Evolutionary conservation across 1,140 invertebrate species (phyloP), one percentile per base, ranked within the genome.

Genomic region (Forficula auricularia): DNA sequence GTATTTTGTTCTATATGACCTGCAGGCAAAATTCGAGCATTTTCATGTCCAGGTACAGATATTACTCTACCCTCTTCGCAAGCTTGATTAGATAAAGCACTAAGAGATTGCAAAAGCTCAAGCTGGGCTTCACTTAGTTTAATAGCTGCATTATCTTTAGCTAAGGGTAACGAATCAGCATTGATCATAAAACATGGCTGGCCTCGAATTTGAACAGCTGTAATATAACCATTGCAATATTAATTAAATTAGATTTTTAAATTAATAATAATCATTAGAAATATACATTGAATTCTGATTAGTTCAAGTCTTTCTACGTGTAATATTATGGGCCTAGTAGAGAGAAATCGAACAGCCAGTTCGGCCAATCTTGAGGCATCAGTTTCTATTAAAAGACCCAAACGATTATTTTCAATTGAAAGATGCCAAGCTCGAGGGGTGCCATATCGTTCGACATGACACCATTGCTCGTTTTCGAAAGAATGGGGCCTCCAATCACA

Each of bases 251-350:
- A 43, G 18, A 35, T 35, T 40, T 16, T 8, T 39, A 41, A 41
- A 36, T 44, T 13, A 2, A 37, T 40, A 16, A 39, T 16, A 30
- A 1, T 19, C 31, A 36, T 14, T 30, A n/a, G n/a, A 40, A 44
- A 66, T 67, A 67, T 66, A 79, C 76, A 73, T 65, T 76, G 67
- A 52, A 79, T 66, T 52, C 72, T 66, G 22, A 71, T 58, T 8
- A 79, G 54, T 50, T 68, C 60, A 47, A 79, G 59, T 42, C 70
- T 66, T 58, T 77, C 73, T 54, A 77, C 77, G 69, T 51, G 59
- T 63, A 32, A 70, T 59, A 60, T 61, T 62, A 58, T 65, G 69
- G 59, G 69, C 22, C 22, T 4, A 27, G 22, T 6, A 27, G 60
- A 60, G 74, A 69, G 54, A 71, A 67, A 52, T 59, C 64, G 52